Evolutionary conservation across 2,888 invertebrate species (phyloP).

Genomic region (Dyspetes luteomarginatus): DNA sequence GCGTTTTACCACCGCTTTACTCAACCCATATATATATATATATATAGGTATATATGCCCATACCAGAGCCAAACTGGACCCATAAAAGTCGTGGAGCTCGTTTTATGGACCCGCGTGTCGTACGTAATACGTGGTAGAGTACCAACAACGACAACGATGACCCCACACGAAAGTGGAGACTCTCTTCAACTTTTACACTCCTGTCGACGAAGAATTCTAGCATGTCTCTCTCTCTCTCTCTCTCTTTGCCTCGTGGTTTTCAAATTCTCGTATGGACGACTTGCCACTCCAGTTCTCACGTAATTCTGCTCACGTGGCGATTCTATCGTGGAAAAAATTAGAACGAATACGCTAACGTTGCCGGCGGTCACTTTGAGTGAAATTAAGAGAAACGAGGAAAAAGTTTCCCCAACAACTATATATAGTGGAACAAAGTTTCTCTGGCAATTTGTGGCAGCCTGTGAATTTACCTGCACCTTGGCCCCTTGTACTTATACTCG

Average conservation of each 20-base stretch:
- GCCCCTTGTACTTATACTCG: conserved; percentile 21
- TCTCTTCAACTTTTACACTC: conserved; percentile 59
- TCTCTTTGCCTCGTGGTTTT: conserved; percentile 26
- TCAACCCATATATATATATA: conserved; percentile 47
- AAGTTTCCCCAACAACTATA: neutral
- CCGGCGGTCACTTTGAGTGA: conserved; percentile 4
- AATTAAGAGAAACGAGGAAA: conserved; percentile 24
- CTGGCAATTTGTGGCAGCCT: neutral
- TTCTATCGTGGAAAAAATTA: conserved; percentile 33
- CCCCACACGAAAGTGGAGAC: conserved; percentile 59
- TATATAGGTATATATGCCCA: conserved; percentile 2
- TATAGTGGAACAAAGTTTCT: conserved; percentile 30
- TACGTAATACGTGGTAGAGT: conserved; percentile 55
- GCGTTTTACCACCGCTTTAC: conserved; percentile 72
- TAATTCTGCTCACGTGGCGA: conserved; percentile 55
- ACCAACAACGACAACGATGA: conserved; percentile 54
- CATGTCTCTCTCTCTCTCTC: conserved; percentile 13
- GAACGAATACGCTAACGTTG: conserved; percentile 18
- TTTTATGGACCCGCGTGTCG: conserved; percentile 61
- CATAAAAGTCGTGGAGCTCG: conserved; percentile 67
- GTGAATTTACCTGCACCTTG: conserved; percentile 36
- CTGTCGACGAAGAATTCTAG: conserved; percentile 44
- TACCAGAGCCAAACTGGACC: conserved; percentile 62
- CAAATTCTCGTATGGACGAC: conserved; percentile 16
- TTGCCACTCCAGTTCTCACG: conserved; percentile 35